Conservation (phyloP, 2,888 invertebrate species). For the Apamea monoglypha region DNA sequence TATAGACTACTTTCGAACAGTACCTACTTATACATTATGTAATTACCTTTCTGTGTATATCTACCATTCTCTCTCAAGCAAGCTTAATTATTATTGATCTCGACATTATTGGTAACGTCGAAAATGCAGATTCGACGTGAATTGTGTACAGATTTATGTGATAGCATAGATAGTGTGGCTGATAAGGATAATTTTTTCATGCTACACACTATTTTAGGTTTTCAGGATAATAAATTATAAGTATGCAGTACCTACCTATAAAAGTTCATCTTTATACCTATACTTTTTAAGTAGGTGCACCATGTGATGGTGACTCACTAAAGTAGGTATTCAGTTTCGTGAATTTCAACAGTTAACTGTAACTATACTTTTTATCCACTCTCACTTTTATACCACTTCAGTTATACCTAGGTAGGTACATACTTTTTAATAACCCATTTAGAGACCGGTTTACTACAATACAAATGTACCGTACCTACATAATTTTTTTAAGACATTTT, state of each 20-base stretch:
- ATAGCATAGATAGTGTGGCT: background rate
- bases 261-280: background rate
- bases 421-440: slow-evolving; percentile 1
- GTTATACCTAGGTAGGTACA: background rate
- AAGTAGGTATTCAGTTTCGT: slow-evolving; percentile 11
- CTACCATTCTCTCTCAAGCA: background rate
- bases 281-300: background rate
- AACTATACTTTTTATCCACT: slow-evolving; percentile 17
- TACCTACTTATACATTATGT: too few species aligned
- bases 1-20: background rate
- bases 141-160: slow-evolving; percentile 6
- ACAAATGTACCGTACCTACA: background rate
- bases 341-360: slow-evolving; percentile 8
- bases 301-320: slow-evolving; percentile 1
- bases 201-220: background rate
- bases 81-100: background rate
- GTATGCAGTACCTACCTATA: too few species aligned
- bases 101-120: background rate
- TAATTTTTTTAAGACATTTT: background rate
- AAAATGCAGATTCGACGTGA: background rate
- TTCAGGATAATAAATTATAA: background rate
- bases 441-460: background rate
- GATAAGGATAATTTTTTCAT: slow-evolving; percentile 2
- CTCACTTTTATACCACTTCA: slow-evolving; percentile 1
- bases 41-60: background rate